These are phyloP conservation scores for Chiroxiphia lanceolata DNA, from an alignment of 2,797 vertebrate genomes.

Conservation along the genomic window DNA sequence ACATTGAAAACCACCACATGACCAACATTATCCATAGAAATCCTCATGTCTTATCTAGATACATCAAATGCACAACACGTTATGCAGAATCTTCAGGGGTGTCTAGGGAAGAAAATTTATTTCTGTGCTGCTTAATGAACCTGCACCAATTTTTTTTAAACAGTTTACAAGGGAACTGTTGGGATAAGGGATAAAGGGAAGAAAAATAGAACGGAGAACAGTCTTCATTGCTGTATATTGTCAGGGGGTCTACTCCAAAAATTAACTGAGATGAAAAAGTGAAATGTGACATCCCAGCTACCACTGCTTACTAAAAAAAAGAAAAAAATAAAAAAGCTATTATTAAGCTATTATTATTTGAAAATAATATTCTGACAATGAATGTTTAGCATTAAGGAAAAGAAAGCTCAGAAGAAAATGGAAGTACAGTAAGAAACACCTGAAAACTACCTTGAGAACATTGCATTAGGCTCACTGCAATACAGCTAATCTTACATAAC, in stretches of 20 bases:
- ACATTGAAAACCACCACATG: neutral
- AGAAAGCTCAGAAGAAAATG: neutral
- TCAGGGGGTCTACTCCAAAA: neutral
- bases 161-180: neutral
- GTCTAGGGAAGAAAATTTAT: neutral
- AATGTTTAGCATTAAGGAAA: neutral
- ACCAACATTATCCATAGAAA: neutral
- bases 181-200: neutral
- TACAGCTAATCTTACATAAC: neutral
- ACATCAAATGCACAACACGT: neutral
- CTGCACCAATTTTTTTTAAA: neutral
- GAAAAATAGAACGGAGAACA: neutral
- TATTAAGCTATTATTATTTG: neutral
- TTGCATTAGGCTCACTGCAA: neutral
- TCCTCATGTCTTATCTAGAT: neutral
- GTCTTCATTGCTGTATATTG: neutral
- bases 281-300: neutral
- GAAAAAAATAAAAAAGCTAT: neutral
- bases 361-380: neutral
- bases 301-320: neutral
- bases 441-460: neutral
- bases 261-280: neutral
- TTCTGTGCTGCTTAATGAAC: neutral
- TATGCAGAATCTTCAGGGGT: neutral
- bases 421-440: neutral